These are phyloP conservation scores for Lysiphlebus fabarum DNA, from an alignment of 1,140 invertebrate species.

Conservation along the genomic window DNA sequence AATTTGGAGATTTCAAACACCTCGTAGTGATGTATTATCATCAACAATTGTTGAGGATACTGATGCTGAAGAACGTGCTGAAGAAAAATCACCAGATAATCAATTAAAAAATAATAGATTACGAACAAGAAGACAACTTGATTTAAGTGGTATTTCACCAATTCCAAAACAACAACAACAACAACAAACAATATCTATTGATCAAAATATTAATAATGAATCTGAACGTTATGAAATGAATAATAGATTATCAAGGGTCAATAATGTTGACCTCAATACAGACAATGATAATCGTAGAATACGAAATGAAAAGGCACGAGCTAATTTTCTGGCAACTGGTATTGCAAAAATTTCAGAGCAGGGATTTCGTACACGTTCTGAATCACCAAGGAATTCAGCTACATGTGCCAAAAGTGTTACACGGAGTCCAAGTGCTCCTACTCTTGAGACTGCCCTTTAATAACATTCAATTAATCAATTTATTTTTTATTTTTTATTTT, in stretches of 20 bases:
- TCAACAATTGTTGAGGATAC: conserved; percentile 78
- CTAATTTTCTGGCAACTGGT: conserved; percentile 44
- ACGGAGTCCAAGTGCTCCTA: conserved; percentile 48
- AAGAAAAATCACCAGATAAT: conserved; percentile 48
- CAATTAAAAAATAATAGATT: conserved; percentile 30
- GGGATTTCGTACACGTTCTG: conserved; percentile 45
- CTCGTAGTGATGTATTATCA: conserved; percentile 75
- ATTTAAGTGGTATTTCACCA: conserved; percentile 29
- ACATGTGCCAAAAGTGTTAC: conserved; percentile 30
- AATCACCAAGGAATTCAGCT: conserved; percentile 38
- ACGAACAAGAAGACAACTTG: conserved; percentile 33
- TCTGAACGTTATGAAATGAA: background rate
- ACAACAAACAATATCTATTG: conserved; percentile 5
- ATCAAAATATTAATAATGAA: conserved; percentile 14
- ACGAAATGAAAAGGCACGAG: conserved; percentile 27
- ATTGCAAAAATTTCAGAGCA: conserved; percentile 20
- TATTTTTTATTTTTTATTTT: background rate
- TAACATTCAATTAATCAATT: conserved; percentile 11
- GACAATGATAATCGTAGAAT: background rate
- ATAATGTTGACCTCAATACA: background rate
- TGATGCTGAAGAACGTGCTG: conserved; percentile 51
- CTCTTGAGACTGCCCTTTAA: conserved; percentile 52
- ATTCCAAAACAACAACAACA: conserved; percentile 16
- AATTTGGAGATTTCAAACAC: conserved; percentile 68
- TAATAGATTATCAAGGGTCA: background rate